These are phyloP conservation scores for Elegia similella DNA, from an alignment of 2,888 invertebrate genomes.

Conservation along the genomic window DNA sequence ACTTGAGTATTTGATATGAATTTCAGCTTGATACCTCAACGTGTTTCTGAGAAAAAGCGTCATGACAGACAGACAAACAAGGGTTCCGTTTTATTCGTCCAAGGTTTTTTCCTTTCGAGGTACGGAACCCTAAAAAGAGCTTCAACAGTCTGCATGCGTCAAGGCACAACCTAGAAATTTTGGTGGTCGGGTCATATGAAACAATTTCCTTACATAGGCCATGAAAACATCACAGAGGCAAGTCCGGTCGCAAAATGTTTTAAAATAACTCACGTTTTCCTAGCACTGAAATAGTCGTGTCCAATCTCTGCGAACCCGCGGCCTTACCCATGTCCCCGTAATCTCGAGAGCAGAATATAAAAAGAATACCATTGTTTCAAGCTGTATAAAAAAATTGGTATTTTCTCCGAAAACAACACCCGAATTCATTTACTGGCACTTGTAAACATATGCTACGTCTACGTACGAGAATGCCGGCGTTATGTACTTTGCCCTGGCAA, in stretches of 20 bases:
- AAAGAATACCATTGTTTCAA: slow-evolving; percentile 11
- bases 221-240: not conserved
- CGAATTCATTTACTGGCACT: too few relatives aligned
- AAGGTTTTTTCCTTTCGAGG: too few relatives aligned
- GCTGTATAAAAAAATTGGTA: not conserved
- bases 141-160: not conserved
- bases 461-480: too few relatives aligned
- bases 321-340: slow-evolving; percentile 21
- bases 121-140: too few relatives aligned
- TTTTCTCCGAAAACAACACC: not conserved
- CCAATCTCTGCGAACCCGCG: slow-evolving; percentile 20
- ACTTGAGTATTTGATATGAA: too few relatives aligned
- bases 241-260: slow-evolving; percentile 10
- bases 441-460: too few relatives aligned
- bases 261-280: slow-evolving; percentile 21
- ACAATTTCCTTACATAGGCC: not conserved
- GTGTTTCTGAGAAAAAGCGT: too few relatives aligned
- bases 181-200: not conserved
- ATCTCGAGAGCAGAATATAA: slow-evolving; percentile 14
- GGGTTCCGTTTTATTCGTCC: too few relatives aligned
- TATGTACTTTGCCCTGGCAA: too few relatives aligned
- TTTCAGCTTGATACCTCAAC: too few relatives aligned
- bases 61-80: too few relatives aligned
- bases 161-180: not conserved
- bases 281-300: slow-evolving; percentile 22